A percentile compares a stretch with the other conserved stretches of the same genome.
Conservation (phyloP, 2,888 invertebrate species). For the Dryadula phaetusa region DNA sequence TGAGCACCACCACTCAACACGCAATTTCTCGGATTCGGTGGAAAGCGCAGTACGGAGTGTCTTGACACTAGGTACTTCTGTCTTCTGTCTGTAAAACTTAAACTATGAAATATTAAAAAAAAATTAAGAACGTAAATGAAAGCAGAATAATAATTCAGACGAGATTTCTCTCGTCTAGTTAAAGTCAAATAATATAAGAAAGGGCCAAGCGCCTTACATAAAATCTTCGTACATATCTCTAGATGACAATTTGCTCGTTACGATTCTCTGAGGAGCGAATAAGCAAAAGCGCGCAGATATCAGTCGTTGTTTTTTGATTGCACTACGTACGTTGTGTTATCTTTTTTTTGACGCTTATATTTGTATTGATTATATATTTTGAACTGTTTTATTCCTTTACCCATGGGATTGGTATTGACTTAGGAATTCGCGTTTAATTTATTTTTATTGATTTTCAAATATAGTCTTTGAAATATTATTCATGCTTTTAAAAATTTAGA, state of each 20-base stretch:
- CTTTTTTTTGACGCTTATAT: neutral
- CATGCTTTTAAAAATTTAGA: too few species aligned
- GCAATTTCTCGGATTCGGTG: too few species aligned
- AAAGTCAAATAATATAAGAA: constrained; percentile 2
- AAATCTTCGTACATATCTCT: constrained; percentile 9
- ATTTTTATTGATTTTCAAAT: too few species aligned
- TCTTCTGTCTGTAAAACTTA: too few species aligned
- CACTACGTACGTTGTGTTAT: neutral
- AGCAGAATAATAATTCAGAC: neutral
- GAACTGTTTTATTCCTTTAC: too few species aligned
- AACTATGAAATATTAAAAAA: too few species aligned
- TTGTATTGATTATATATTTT: neutral
- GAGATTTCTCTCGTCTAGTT: neutral
- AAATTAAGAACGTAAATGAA: neutral
- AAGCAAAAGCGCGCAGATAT: neutral
- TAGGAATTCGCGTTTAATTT: neutral
- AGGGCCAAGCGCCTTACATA: neutral
- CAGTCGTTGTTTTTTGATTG: neutral
- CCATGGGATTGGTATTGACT: too few species aligned
- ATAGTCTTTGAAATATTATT: too few species aligned
- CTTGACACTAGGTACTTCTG: too few species aligned
- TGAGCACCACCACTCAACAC: too few species aligned
- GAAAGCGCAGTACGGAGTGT: too few species aligned
- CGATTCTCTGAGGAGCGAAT: constrained; percentile 19
- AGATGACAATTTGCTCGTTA: constrained; percentile 25